These are phyloP conservation scores for Cotesia congregata DNA, from an alignment of 2,888 invertebrate species.

Conservation along the genomic window DNA sequence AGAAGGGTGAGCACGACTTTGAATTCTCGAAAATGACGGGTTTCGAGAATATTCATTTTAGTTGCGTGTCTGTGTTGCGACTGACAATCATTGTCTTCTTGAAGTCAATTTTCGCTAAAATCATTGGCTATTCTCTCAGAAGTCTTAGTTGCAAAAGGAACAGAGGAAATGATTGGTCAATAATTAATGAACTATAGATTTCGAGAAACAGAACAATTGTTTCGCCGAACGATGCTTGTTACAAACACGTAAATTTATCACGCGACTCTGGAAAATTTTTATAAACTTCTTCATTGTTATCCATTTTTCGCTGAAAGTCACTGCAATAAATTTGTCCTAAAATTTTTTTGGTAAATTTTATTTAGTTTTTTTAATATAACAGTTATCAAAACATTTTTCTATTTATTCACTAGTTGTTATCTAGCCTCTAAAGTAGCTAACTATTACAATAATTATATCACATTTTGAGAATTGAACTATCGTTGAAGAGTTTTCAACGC, in stretches of 20 bases:
- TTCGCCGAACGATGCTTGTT: background rate
- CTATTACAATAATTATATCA: background rate
- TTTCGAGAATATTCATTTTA: conserved; percentile 2
- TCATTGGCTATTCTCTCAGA: background rate
- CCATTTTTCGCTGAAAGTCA: no score
- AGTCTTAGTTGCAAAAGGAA: background rate
- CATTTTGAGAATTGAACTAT: background rate
- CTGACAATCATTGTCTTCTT: background rate
- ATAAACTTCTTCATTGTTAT: no score
- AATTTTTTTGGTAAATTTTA: no score
- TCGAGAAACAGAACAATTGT: background rate
- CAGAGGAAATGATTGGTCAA: background rate
- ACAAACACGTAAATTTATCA: background rate
- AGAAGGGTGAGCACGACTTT: conserved; percentile 5
- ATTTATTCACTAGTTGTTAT: background rate
- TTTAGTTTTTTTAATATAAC: background rate
- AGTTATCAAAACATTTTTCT: background rate
- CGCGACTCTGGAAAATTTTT: background rate
- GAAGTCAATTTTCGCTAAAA: background rate
- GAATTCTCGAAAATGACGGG: conserved; percentile 11
- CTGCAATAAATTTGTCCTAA: no score
- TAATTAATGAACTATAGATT: background rate
- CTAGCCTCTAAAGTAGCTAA: background rate
- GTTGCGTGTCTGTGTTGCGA: background rate
- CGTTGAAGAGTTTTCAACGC: conserved; percentile 23